Conservation (phyloP, 2,113 vertebrate species). For the Drymodes brunneopygia region DNA sequence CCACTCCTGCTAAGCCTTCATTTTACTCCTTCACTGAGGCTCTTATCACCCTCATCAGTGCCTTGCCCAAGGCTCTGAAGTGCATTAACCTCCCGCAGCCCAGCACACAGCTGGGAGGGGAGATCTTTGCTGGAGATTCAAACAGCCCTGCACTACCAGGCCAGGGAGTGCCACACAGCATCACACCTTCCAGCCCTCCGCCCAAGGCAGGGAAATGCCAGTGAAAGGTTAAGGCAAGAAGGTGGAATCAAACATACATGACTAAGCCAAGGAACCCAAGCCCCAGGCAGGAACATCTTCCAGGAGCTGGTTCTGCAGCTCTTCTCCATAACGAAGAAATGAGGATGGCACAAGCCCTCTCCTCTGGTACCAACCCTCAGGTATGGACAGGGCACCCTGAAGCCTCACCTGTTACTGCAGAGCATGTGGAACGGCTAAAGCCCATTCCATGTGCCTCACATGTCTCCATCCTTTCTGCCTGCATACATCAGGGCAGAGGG, state of each 20-base stretch:
- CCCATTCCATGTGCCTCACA: accelerated
- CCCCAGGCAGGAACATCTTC: neutral
- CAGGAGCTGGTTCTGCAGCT: neutral
- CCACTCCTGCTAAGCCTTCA: neutral
- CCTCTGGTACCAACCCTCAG: neutral
- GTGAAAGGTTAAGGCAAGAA: neutral
- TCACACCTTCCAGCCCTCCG: neutral
- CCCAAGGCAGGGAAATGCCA: neutral
- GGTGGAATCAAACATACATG: neutral
- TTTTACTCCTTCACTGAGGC: neutral
- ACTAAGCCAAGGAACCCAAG: neutral
- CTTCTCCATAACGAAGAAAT: neutral
- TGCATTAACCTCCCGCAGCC: neutral
- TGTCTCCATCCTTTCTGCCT: neutral
- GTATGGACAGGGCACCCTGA: neutral
- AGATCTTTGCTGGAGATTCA: neutral
- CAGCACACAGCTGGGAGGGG: neutral
- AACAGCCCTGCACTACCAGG: accelerated
- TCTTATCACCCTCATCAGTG: neutral
- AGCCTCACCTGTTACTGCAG: neutral
- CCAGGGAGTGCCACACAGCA: neutral
- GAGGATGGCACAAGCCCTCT: neutral
- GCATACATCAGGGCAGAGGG: neutral
- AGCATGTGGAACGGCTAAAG: neutral
- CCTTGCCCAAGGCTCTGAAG: neutral